Base-by-base conservation (phyloP, 30 jellyfish, hydroid and myxozoan species). In the Hydra vulgaris region DNA sequence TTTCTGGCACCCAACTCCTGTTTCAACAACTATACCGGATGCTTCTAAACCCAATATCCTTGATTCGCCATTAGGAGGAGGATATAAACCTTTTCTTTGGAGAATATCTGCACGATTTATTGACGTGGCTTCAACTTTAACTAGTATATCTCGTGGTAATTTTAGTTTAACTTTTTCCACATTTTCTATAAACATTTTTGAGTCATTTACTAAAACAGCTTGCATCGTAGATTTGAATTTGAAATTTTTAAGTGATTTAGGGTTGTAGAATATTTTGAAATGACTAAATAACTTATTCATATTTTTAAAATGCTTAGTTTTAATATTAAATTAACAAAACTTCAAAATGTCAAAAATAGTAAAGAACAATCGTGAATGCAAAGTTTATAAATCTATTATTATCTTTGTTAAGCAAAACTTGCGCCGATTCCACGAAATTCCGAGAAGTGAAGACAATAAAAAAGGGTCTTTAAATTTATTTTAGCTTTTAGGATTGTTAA, bases 31-130 rank as follows among this genome's bases (percentile, higher is more conserved):
- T 23, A 86, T 81, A 0, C 98, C 98, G 73, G 94, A 80, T 3
- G 92, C 95, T 67, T 92, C 98, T 70, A 92, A 88, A n/a, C 98
- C 98, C 56, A 92, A 70, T 12, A 83, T 87, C 22, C 75, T 86
- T 1, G 98, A 92, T 77, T 83, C 98, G 7, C 96, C 98, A 61
- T 83, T 87, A 23, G 98, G 96, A 22, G 96, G 90, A 7, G 95
- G 95, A 25, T 92, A 92, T 15, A 25, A 55, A n/a, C 98, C 98
- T 69, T 77, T 71, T 40, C 96, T 78, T 84, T 92, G 98, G 66
- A 92, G 72, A 21, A 80, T 77, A 84, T 92, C 98, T 20, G 98
- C 98, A 55, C 98, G 82, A 77, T 92, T 92, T 19, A 92, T 66
- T 0, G 98, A 96, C 12, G 98, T 85, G 55, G 96, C 96, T 54